A percentile compares a stretch with the other conserved stretches of the same genome.
These are phyloP conservation scores for Chloropsis cyanopogon DNA, from an alignment of 2,113 vertebrate species.

Conservation along the genomic window DNA sequence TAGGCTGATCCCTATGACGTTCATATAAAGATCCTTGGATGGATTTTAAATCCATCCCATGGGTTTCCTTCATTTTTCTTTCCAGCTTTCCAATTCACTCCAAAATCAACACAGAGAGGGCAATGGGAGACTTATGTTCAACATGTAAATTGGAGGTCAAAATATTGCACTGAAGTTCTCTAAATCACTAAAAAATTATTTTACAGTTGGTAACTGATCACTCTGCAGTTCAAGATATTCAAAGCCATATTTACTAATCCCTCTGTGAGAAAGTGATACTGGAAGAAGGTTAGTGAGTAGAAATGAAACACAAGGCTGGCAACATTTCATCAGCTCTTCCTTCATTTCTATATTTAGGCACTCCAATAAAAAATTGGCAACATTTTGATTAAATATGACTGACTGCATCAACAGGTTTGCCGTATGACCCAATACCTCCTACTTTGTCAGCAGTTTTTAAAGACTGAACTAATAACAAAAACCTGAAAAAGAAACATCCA, in stretches of 20 bases:
- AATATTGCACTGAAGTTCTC: not conserved
- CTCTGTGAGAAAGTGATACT: not conserved
- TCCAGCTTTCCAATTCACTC: not conserved
- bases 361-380: not conserved
- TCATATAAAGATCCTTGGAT: not conserved
- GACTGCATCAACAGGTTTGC: not conserved
- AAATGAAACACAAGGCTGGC: not conserved
- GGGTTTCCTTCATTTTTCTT: not conserved
- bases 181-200: not conserved
- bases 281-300: not conserved
- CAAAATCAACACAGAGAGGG: not conserved
- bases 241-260: not conserved
- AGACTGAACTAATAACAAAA: not conserved
- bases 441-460: not conserved
- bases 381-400: not conserved
- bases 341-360: not conserved
- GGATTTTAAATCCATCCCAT: not conserved
- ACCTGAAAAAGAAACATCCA: not conserved
- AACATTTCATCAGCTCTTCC: not conserved
- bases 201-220: not conserved
- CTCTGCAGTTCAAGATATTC: not conserved
- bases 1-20: not conserved
- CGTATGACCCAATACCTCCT: not conserved
- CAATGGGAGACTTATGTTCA: not conserved
- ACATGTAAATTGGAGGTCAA: not conserved